Percentiles rank a stretch among this genome's conserved stretches.
Conservation (phyloP, 2,888 invertebrate species). For the Cyclophora punctaria region DNA sequence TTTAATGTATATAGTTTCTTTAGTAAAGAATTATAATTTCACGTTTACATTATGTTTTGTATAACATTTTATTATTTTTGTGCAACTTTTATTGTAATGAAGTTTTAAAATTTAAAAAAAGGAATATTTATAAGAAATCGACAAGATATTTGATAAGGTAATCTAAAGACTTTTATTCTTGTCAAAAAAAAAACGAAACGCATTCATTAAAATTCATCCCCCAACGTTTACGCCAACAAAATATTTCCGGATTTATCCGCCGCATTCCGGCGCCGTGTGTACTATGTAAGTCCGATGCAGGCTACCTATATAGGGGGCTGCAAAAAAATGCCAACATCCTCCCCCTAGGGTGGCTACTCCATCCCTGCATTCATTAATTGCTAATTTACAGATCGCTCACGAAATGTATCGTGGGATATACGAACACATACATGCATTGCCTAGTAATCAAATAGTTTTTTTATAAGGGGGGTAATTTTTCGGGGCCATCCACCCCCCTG, state of each 20-base stretch:
- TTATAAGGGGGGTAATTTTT: neutral
- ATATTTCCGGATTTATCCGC: constrained; percentile 22
- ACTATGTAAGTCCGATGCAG: constrained; percentile 42
- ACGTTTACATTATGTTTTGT: too few relatives aligned
- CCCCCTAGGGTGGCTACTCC: constrained; percentile 23
- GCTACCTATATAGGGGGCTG: constrained; percentile 41
- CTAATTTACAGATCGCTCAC: constrained; percentile 66
- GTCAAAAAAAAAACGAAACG: too few relatives aligned
- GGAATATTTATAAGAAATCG: too few relatives aligned
- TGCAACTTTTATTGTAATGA: too few relatives aligned
- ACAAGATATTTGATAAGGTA: too few relatives aligned
- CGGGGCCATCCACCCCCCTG: neutral
- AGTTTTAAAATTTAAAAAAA: too few relatives aligned
- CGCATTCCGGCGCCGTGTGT: constrained; percentile 20
- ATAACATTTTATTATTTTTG: too few relatives aligned
- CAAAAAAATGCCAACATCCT: constrained; percentile 38
- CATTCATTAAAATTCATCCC: too few relatives aligned
- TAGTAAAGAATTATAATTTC: neutral
- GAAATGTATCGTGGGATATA: constrained; percentile 37
- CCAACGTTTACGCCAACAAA: neutral
- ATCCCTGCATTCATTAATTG: constrained; percentile 67
- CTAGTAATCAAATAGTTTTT: constrained; percentile 1
- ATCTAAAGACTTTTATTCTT: too few relatives aligned
- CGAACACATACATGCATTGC: too few relatives aligned
- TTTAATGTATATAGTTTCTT: neutral